Evolutionary conservation across 2,113 vertebrate species (phyloP).

Genomic region (Aspiorhynchus laticeps): DNA sequence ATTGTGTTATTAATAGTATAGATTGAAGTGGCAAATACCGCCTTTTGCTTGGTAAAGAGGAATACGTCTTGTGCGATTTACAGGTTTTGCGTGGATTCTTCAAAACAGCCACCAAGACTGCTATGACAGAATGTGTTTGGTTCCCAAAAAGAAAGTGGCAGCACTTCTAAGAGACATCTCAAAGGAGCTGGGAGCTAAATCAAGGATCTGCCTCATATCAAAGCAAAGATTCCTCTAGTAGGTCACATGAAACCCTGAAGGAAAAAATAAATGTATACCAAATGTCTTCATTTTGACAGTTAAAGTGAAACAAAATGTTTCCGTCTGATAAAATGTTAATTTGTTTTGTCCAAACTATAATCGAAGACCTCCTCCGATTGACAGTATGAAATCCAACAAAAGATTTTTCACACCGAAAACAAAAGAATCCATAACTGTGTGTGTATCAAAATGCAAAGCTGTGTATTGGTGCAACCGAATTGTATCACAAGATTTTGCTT

Average conservation of each 20-base stretch:
- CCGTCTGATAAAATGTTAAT: slow-evolving; percentile 16
- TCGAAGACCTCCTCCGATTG: background rate
- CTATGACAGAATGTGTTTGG: slow-evolving; percentile 24
- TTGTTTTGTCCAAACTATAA: slow-evolving; percentile 7
- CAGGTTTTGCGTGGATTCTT: background rate
- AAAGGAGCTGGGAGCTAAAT: slow-evolving; percentile 17
- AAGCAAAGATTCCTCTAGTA: slow-evolving; percentile 31
- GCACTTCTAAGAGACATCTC: slow-evolving; percentile 32
- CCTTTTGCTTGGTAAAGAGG: background rate
- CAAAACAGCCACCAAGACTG: slow-evolving; percentile 26
- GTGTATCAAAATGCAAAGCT: background rate
- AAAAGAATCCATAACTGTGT: background rate
- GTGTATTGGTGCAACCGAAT: background rate
- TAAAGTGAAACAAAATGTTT: slow-evolving; percentile 23
- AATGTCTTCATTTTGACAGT: slow-evolving; percentile 1
- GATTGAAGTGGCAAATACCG: background rate
- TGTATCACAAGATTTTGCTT: background rate
- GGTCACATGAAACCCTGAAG: slow-evolving; percentile 32
- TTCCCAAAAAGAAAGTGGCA: slow-evolving; percentile 27
- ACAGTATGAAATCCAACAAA: background rate
- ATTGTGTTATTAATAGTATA: background rate
- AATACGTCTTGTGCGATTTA: background rate
- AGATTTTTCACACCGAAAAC: background rate
- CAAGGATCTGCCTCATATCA: background rate
- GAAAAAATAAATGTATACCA: slow-evolving; percentile 24